These are phyloP conservation scores for Drosophila koepferae DNA, from an alignment of 2,888 invertebrate species.

Conservation along the genomic window DNA sequence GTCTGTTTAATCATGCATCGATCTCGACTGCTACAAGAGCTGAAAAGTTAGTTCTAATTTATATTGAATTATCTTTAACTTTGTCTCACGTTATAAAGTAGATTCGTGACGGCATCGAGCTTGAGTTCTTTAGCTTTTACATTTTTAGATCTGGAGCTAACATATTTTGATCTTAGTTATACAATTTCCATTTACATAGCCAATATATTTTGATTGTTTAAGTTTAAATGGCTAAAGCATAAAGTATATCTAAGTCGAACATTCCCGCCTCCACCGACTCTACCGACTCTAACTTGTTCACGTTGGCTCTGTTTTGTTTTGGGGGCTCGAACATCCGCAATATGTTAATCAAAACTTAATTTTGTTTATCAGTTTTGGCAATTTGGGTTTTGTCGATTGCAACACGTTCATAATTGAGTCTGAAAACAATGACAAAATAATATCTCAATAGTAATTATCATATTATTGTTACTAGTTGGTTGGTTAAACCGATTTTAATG, in stretches of 20 bases:
- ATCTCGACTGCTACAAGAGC: no score
- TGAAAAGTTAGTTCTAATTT: no score
- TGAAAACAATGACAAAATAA: slow-evolving; percentile 1
- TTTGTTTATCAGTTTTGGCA: background rate
- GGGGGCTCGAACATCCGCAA: background rate
- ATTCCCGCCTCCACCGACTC: background rate
- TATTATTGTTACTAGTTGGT: background rate
- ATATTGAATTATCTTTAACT: no score
- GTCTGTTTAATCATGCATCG: no score
- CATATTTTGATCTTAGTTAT: background rate
- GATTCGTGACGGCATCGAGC: background rate
- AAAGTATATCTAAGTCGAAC: background rate
- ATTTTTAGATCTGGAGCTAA: background rate
- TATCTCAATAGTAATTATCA: background rate
- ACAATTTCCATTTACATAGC: no score
- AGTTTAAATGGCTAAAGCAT: background rate
- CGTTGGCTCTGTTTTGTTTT: background rate
- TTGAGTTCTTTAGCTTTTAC: background rate
- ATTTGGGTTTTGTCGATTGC: background rate
- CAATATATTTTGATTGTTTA: background rate
- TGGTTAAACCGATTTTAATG: background rate
- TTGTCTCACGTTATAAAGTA: no score
- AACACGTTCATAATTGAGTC: background rate
- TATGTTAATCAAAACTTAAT: slow-evolving; percentile 1
- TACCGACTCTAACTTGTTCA: background rate